Base-by-base conservation (phyloP, 2,113 vertebrate genomes). In the Felis chaus region DNA sequence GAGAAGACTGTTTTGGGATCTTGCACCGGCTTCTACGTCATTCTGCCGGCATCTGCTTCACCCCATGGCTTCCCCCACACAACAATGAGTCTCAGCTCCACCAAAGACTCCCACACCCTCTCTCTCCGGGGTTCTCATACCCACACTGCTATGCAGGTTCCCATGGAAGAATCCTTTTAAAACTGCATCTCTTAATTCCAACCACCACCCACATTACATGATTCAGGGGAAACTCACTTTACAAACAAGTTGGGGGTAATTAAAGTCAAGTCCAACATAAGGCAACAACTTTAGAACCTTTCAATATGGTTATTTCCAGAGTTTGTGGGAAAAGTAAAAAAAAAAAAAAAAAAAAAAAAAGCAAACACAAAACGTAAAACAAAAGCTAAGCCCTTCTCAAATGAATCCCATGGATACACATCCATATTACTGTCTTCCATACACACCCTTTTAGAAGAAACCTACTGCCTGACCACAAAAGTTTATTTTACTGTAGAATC, bases 241-340 rank as follows among this genome's bases (percentile, higher is more conserved):
- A 88, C 12, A n/a, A 55, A 82, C 85, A 82, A 95, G 27, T 79
- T 91, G 18, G 19, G 27, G 9, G 27, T 79, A 91, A 81, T 69
- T 86, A 76, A 97, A 68, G 48, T 91, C 61, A 95, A 69, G 57
- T 61, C 33, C 36, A 93, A 91, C 5, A 78, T 23, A 65, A 82
- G 41, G 73, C 83, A 78, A 81, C 15, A 95, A 91, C 79, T 92
- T 94, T 57, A 89, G 86, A 96, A 79, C 0, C 14, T 79, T 97
- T 94, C 93, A 95, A 81, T 92, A 78, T 31, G 8, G 10, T 45
- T 94, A 92, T 90, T 95, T 33, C 86, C 69, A 74, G 2, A 61
- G 27, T 73, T 91, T 12, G n/a, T 73, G 33, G 89, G 18, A 65
- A 96, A 76, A 93, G 5, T 83, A 36, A 71, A 78, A 79, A 57